Evolutionary conservation across 1,140 invertebrate genomes (phyloP).

Genomic region (Atopsyche davidsoni): DNA sequence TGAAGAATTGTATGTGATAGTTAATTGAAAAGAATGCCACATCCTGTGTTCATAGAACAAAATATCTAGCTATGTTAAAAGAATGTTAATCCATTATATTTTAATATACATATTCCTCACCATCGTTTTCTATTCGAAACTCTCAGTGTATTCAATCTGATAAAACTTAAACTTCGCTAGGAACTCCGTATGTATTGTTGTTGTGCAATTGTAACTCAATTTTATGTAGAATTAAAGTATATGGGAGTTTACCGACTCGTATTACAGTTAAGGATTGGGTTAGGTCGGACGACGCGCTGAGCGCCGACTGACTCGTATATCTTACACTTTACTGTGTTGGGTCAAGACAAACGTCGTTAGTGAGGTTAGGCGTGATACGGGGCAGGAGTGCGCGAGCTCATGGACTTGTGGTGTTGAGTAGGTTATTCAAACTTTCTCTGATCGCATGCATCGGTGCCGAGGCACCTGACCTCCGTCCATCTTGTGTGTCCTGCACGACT

Average conservation of each 20-base stretch:
- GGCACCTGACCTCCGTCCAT: constrained; percentile 12
- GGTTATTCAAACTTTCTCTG: constrained; percentile 26
- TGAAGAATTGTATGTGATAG: constrained; percentile 30
- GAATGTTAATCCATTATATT: constrained; percentile 22
- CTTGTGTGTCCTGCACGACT: not conserved
- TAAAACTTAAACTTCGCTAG: too few relatives aligned
- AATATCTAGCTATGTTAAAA: constrained; percentile 27
- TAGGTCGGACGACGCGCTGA: too few relatives aligned
- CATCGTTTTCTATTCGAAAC: constrained; percentile 5
- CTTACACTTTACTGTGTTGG: too few relatives aligned
- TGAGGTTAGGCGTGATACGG: too few relatives aligned
- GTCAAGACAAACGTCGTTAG: too few relatives aligned
- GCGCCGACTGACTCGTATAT: too few relatives aligned
- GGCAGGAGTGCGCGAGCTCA: too few relatives aligned
- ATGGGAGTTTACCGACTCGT: too few relatives aligned
- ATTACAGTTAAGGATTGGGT: too few relatives aligned
- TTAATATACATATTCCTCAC: constrained; percentile 6
- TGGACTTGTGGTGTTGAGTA: constrained; percentile 29
- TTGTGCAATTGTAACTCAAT: constrained; percentile 18
- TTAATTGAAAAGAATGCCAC: constrained; percentile 30
- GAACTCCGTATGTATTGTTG: constrained; percentile 11
- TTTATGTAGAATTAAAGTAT: too few relatives aligned
- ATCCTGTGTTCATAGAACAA: constrained; percentile 32
- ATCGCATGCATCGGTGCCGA: constrained; percentile 26
- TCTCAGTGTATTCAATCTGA: constrained; percentile 6